Evolutionary conservation across 2,888 invertebrate species (phyloP), one percentile per base, ranked within the genome.

Genomic region (Trachelus tabidus): DNA sequence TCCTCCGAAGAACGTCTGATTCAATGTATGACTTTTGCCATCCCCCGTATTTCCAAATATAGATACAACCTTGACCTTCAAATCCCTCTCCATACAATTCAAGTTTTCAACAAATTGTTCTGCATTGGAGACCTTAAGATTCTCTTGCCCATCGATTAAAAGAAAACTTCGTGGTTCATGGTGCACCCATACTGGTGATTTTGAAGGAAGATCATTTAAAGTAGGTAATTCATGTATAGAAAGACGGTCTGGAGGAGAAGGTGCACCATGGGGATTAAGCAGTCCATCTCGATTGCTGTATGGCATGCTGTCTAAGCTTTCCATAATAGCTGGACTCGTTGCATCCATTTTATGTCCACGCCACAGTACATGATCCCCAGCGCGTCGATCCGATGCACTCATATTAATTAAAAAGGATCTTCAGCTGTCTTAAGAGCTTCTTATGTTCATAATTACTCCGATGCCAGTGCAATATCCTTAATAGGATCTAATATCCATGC

Each of bases 1-100:
- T 1, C 94, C 94, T 73, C 92, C 89, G 87, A 94, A 95, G 84
- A 94, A 92, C 23, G 94, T 93, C 85, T 96, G 94, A 90, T 97
- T 97, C 87, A 97, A 91, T 0, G 96, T 96, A 87, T 95, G 94
- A 3, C 96, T 96, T 91, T 97, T 97, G 2, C 96, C 97, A 92
- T 96, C 96, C 0, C 96, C 96, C 0, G 96, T 96, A 87, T 96
- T 97, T 3, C 97, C 97, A 92, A 97, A 96, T 87, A 97, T 96
- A 15, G 96, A 95, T 0, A 97, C 94, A 30, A 96, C 96, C 92
- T 96, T 96, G 23, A 96, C 94, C 90, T 94, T 94, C 23, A 91
- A 90, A 37, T 92, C 91, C 73, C 90, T 91, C 73, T 92, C 92
- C 11, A 88, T 85, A 77, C 94, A 93, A 75, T 92, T 92, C 34